phyloP scores from a whole-genome alignment of 2,888 invertebrate species.

The Drosophila recens region DNA sequence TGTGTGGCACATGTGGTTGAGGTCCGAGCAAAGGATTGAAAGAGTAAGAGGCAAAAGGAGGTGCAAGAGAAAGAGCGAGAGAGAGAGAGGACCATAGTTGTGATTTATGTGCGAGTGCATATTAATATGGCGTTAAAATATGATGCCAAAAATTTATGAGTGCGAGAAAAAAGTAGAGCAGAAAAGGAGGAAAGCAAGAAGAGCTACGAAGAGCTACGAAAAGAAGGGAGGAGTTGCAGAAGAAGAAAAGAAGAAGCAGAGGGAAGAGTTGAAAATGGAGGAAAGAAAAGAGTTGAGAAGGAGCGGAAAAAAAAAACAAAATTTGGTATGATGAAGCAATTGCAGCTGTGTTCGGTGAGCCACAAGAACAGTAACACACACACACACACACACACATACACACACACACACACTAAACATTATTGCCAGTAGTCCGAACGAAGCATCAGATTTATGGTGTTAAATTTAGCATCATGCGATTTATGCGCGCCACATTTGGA shows the following conservation, averaged over 20 bases:
- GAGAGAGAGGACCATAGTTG: constrained; percentile 28
- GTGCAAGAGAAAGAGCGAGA: constrained; percentile 1
- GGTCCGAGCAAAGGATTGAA: constrained; percentile 10
- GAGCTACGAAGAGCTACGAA: neutral
- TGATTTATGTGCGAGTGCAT: constrained; percentile 76
- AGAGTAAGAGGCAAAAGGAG: neutral
- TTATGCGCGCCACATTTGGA: constrained; percentile 57
- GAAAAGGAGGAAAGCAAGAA: constrained; percentile 24
- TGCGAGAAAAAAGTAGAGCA: constrained; percentile 56
- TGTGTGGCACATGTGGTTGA: constrained; percentile 30
- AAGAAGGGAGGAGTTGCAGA: constrained; percentile 10
- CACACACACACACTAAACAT: constrained; percentile 55
- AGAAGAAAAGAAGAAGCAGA: constrained; percentile 24
- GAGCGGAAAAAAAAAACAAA: constrained; percentile 1
- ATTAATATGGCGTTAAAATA: constrained; percentile 81
- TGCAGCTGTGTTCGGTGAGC: constrained; percentile 51
- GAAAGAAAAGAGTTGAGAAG: neutral
- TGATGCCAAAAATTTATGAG: constrained; percentile 78
- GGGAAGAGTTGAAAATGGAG: neutral
- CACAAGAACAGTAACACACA: constrained; percentile 57
- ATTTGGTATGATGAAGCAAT: constrained; percentile 19
- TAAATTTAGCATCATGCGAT: constrained; percentile 56
- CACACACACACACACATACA: constrained; percentile 8
- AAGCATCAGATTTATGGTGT: constrained; percentile 70
- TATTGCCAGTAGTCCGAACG: constrained; percentile 61